Evolutionary conservation across 2,888 invertebrate species (phyloP).

Genomic region (Drosophila paracracens): DNA sequence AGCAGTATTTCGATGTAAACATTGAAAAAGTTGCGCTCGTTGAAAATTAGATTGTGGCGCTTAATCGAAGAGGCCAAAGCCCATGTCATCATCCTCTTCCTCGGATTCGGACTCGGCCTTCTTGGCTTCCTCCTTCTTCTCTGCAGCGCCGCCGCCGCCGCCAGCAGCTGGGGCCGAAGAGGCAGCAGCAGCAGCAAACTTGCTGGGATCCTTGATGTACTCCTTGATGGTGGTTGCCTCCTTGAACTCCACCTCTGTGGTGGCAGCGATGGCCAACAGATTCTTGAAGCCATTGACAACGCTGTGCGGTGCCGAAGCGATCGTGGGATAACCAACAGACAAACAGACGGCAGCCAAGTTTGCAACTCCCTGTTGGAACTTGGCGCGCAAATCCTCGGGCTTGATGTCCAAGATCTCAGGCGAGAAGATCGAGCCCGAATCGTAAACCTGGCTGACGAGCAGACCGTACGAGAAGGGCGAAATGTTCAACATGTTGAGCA

Average conservation of each 20-base stretch:
- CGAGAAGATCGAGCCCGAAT: constrained; percentile 98
- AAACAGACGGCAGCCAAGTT: constrained; percentile 97
- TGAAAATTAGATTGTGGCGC: constrained; percentile 21
- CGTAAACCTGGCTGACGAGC: constrained; percentile 97
- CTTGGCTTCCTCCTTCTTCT: constrained; percentile 90
- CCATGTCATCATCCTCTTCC: constrained; percentile 97
- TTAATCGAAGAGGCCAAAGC: constrained; percentile 97
- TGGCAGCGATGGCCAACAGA: constrained; percentile 97
- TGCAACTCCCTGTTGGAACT: constrained; percentile 96
- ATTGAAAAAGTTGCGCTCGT: constrained; percentile 37
- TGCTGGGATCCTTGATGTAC: constrained; percentile 97
- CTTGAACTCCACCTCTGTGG: constrained; percentile 97
- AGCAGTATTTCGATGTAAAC: constrained; percentile 45
- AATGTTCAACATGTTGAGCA: constrained; percentile 99
- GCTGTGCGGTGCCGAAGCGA: constrained; percentile 98
- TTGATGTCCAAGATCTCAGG: constrained; percentile 99
- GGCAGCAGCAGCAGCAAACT: constrained; percentile 91
- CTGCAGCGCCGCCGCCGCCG: constrained; percentile 87
- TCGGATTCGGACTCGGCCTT: constrained; percentile 91
- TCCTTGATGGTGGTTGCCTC: constrained; percentile 97
- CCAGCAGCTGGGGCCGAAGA: constrained; percentile 88
- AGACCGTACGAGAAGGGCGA: constrained; percentile 99
- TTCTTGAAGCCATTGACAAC: constrained; percentile 99
- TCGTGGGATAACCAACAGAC: constrained; percentile 97
- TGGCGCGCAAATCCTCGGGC: constrained; percentile 95